Conservation (phyloP, 1,140 invertebrate species). For the Panulirus ornatus region DNA sequence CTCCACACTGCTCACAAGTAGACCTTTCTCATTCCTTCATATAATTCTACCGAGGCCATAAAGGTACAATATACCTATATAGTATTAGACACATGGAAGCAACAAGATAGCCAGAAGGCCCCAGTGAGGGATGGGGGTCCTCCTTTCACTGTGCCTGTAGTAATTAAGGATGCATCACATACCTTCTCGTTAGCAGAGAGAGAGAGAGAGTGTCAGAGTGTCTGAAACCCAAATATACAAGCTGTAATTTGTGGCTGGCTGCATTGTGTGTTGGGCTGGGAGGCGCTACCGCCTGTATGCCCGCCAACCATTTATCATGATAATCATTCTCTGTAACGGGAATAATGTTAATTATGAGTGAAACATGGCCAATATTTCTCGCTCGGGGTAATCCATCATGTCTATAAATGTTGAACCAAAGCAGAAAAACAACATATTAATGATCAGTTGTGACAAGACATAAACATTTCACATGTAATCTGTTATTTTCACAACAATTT, state of each 20-base stretch:
- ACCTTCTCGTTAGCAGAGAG: constrained; percentile 31
- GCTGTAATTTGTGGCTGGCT: constrained; percentile 25
- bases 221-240: constrained; percentile 43
- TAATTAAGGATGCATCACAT: constrained; percentile 17
- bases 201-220: constrained; percentile 33
- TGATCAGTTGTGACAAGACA: constrained; percentile 35
- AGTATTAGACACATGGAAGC: too few species aligned
- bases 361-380: constrained; percentile 50
- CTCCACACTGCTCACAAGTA: too few species aligned
- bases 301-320: constrained; percentile 23
- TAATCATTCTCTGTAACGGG: constrained; percentile 40
- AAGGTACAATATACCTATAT: too few species aligned
- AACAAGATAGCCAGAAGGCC: neutral
- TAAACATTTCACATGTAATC: constrained; percentile 34
- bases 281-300: constrained; percentile 8
- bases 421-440: constrained; percentile 30
- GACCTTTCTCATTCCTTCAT: too few species aligned
- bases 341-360: constrained; percentile 52
- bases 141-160: constrained; percentile 37
- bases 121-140: neutral
- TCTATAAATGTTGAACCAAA: constrained; percentile 46
- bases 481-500: neutral
- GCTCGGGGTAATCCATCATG: constrained; percentile 22
- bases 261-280: neutral
- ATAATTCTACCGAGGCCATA: too few species aligned